These are phyloP conservation scores for Eulemur coronatus DNA, from an alignment of 2,797 vertebrate species.

Conservation along the genomic window DNA sequence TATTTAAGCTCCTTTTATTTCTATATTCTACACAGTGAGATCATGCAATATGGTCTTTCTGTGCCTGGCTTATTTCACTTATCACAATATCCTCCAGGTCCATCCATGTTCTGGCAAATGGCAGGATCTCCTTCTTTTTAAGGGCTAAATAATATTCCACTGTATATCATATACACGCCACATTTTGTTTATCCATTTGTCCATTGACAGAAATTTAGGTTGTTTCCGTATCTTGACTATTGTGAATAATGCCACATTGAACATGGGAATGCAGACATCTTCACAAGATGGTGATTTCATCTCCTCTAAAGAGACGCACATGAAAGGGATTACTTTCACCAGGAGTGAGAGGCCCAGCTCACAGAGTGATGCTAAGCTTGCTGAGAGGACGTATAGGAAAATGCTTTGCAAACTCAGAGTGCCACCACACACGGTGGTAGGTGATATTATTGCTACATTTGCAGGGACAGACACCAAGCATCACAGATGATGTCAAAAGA, in stretches of 20 bases:
- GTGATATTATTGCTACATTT: not conserved
- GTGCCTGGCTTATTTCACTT: not conserved
- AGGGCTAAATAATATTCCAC: not conserved
- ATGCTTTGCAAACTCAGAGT: not conserved
- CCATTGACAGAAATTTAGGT: not conserved
- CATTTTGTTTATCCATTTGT: not conserved
- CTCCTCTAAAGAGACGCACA: not conserved
- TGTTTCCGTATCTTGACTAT: not conserved
- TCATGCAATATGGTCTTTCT: not conserved
- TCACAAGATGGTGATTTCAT: not conserved
- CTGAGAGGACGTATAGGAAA: not conserved
- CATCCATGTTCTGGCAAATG: not conserved
- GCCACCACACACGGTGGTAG: too few species aligned
- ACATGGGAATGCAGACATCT: not conserved
- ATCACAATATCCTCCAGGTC: not conserved
- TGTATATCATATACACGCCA: not conserved
- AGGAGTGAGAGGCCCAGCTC: not conserved
- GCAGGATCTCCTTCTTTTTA: not conserved
- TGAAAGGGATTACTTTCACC: not conserved
- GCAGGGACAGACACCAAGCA: not conserved
- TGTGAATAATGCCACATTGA: not conserved
- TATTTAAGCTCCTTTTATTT: not conserved
- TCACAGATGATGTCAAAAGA: not conserved
- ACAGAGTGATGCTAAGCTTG: not conserved
- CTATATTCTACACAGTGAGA: not conserved